Evolutionary conservation across 1,140 invertebrate species (phyloP).

Genomic region (Dendroctonus ponderosae): DNA sequence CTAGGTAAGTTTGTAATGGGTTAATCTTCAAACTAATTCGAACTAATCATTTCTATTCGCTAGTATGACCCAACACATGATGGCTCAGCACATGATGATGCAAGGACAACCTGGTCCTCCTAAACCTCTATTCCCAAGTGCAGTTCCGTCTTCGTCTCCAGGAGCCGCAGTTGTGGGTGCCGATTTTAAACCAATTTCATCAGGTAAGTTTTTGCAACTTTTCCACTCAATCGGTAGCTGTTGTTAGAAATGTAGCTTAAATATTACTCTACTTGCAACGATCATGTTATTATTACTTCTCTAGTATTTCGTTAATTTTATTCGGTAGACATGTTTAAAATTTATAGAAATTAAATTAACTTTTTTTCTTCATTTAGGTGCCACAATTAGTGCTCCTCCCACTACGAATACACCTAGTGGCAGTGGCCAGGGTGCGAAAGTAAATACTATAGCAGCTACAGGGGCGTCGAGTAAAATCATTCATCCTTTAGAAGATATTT

Average conservation of each 20-base stretch:
- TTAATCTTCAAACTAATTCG: neutral
- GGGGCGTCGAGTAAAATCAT: slow-evolving; percentile 88
- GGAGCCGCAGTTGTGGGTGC: slow-evolving; percentile 59
- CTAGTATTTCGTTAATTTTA: neutral
- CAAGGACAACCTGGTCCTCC: slow-evolving; percentile 59
- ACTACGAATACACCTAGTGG: slow-evolving; percentile 55
- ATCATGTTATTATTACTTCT: too few relatives aligned
- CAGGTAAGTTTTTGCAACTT: slow-evolving; percentile 43
- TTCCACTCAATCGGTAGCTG: too few relatives aligned
- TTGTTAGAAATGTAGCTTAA: too few relatives aligned
- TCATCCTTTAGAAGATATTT: slow-evolving; percentile 92
- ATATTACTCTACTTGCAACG: too few relatives aligned
- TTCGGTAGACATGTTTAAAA: neutral
- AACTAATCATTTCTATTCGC: neutral
- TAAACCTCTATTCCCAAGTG: slow-evolving; percentile 75
- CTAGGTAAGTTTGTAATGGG: slow-evolving; percentile 56
- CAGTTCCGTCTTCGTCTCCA: slow-evolving; percentile 63
- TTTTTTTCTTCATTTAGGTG: slow-evolving; percentile 48
- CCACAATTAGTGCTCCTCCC: slow-evolving; percentile 68
- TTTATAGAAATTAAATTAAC: neutral
- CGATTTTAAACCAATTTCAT: slow-evolving; percentile 64
- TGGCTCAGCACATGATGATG: slow-evolving; percentile 61
- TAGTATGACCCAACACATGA: slow-evolving; percentile 56
- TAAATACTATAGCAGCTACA: slow-evolving; percentile 72
- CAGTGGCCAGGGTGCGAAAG: slow-evolving; percentile 57